Conservation (phyloP, 1,140 invertebrate species). For the Neodiprion pinetum region DNA sequence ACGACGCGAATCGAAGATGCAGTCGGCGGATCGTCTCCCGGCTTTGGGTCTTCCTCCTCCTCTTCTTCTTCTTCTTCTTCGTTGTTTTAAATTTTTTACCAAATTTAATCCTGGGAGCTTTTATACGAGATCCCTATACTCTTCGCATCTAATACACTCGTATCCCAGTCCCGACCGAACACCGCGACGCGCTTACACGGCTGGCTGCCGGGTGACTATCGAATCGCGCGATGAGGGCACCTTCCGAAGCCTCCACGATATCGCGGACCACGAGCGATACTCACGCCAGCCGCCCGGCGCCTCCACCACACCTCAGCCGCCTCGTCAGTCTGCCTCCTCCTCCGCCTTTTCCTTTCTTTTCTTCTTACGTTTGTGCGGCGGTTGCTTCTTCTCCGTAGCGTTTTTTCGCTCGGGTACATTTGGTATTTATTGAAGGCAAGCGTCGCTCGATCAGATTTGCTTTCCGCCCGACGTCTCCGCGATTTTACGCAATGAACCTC, state of each 20-base stretch:
- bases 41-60: no score
- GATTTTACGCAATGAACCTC: no score
- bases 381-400: no score
- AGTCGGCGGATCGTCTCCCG: no score
- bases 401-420: no score
- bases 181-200: conserved; percentile 37
- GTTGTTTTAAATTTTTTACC: no score
- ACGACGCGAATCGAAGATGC: no score
- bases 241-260: background rate
- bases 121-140: background rate
- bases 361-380: no score
- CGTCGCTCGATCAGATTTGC: no score
- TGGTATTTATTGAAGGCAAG: no score
- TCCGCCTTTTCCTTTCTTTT: background rate
- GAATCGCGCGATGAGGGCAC: conserved; percentile 25
- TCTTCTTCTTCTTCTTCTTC: no score
- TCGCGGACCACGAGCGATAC: background rate
- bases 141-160: background rate
- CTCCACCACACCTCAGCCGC: background rate
- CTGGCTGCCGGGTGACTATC: conserved; percentile 46
- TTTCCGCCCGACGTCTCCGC: no score
- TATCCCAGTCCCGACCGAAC: conserved; percentile 22
- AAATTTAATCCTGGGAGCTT: background rate
- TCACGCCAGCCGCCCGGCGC: background rate
- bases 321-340: background rate